A percentile compares a stretch with the other conserved stretches of the same genome.
Evolutionary conservation across 2,888 invertebrate species (phyloP).

Genomic region (Bruchidius siliquastri): DNA sequence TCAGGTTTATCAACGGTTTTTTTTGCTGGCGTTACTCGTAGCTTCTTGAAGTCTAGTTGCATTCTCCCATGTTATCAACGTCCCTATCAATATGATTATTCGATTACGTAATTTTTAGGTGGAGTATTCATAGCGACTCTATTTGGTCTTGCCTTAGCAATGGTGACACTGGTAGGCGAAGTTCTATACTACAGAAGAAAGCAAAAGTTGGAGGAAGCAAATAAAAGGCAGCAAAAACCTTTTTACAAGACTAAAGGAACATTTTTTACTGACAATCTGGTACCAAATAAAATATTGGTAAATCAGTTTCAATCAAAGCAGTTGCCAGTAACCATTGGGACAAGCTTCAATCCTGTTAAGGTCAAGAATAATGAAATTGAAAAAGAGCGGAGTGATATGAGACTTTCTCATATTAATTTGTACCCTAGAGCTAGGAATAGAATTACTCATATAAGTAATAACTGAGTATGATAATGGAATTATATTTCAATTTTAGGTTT

Average conservation of each 20-base stretch:
- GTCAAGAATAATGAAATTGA: constrained; percentile 19
- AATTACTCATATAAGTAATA: constrained; percentile 19
- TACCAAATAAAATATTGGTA: not conserved
- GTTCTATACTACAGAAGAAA: constrained; percentile 70
- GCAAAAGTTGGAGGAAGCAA: constrained; percentile 44
- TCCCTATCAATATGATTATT: too few species aligned
- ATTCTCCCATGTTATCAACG: too few species aligned
- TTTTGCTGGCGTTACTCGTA: too few species aligned
- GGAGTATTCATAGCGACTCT: constrained; percentile 89
- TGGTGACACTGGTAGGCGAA: constrained; percentile 77
- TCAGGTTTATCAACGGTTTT: not conserved
- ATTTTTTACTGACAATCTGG: constrained; percentile 3
- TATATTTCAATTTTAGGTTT: not conserved
- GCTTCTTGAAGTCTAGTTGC: too few species aligned
- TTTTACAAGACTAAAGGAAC: constrained; percentile 12
- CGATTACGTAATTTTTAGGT: constrained; percentile 49
- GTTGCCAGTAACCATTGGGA: constrained; percentile 33
- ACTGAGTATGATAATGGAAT: not conserved
- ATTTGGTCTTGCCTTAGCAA: constrained; percentile 77
- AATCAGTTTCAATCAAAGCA: not conserved
- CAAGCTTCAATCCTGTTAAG: constrained; percentile 33
- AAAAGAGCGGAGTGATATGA: constrained; percentile 26
- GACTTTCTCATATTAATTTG: constrained; percentile 33
- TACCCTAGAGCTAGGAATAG: constrained; percentile 38
- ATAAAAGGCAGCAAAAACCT: constrained; percentile 14